These are phyloP conservation scores for Ditylenchus dipsaci DNA, from an alignment of 1,140 invertebrate species.

Conservation along the genomic window DNA sequence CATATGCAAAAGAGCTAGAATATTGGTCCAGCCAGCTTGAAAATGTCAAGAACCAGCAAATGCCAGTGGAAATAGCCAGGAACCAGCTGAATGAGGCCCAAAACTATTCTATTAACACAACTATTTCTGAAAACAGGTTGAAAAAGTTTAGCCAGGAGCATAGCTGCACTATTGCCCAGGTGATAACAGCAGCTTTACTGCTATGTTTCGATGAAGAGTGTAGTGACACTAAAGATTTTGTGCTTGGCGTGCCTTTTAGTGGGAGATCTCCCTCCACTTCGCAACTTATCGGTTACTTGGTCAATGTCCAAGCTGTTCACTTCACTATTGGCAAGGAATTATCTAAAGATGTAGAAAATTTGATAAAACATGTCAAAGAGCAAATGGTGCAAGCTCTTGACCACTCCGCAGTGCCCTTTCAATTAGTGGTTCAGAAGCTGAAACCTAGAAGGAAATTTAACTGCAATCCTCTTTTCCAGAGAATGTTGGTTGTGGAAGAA, in stretches of 20 bases:
- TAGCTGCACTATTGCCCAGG: background rate
- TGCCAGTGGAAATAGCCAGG: background rate
- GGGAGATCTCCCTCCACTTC: background rate
- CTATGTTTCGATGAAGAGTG: background rate
- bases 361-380: constrained; percentile 24
- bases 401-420: constrained; percentile 20
- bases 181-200: background rate
- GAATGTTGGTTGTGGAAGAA: constrained; percentile 27
- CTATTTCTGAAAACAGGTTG: too few relatives aligned
- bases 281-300: constrained; percentile 25
- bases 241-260: constrained; percentile 27
- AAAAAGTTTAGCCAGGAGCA: background rate
- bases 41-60: background rate
- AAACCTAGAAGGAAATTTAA: constrained; percentile 9
- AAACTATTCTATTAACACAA: too few relatives aligned
- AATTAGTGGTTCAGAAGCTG: constrained; percentile 9
- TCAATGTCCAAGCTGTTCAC: constrained; percentile 11
- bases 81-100: too few relatives aligned
- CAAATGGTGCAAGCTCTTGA: constrained; percentile 5
- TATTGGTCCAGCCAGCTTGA: background rate
- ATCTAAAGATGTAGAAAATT: background rate
- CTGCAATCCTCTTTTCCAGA: constrained; percentile 24
- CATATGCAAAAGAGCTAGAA: background rate
- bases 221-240: constrained; percentile 3
- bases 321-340: background rate